Base-by-base conservation (phyloP, 2,888 invertebrate species). In the Spisula subtruncata region DNA sequence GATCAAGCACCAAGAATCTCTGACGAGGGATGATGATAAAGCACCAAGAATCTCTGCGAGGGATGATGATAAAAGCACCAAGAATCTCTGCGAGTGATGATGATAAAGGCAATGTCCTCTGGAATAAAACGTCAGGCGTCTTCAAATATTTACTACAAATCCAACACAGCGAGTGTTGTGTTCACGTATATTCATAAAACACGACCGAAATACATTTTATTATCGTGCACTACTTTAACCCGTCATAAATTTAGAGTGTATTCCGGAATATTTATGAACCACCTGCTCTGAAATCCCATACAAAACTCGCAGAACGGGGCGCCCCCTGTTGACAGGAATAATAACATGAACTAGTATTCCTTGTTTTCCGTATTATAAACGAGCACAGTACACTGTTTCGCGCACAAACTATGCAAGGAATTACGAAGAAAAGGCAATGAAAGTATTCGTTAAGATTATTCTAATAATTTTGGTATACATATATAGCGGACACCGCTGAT, bases 201-300 rank as follows among this genome's bases (percentile, higher is more conserved):
- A 35, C 75, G 75, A 75, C 75, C 32, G 75, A 75, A 75, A 75
- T 75, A 75, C 75, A 16, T 32, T 75, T 75, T 75, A 75, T 75
- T 16, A 75, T 32, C 75, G 16, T 75, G 75, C 75, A 75, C 75
- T 35, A 32, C 75, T 32, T 32, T 75, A 75, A 75, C 75, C 75
- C 32, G 35, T 75, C 75, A 75, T 75, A 75, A 75, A 29, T 35
- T 75, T 32, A 32, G 75, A 75, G 75, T 75, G 35, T 75, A 75
- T 75, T 75, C 32, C 35, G 32, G 35, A 35, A 35, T 75, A 75
- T 75, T 32, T 75, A 75, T 18, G 35, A 75, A 75, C 75, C 75
- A 75, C 75, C 75, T 75, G 75, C 75, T 32, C 75, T 35, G 75
- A 75, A 75, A 75, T 75, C 75, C 75, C 75, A 75, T 75, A 75